Base-by-base conservation (phyloP, 2,888 invertebrate species). In the Oligia latruncula region DNA sequence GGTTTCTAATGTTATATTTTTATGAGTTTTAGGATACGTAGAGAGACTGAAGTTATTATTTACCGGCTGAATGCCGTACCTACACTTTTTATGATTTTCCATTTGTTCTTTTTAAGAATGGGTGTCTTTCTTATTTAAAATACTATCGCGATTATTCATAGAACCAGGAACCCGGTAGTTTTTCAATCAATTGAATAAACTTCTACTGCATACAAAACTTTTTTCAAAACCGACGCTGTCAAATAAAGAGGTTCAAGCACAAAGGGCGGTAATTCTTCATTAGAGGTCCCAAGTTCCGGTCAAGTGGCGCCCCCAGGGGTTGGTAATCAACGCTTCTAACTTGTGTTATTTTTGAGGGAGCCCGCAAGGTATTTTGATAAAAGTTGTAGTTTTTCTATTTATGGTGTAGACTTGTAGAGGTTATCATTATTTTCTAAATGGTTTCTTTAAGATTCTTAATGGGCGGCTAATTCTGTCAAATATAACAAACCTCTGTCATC, bases 181-280 rank as follows among this genome's bases (percentile, higher is more conserved):
- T 23, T 11, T 29, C 35, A 43, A 52, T 4, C 15, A 72, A 78
- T 68, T 83, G 11, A 60, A 83, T 65, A 66, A 65, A 71, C 43
- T 35, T 60, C 17, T 3, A 40, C 4, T 2, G 40, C 43, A 65
- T 64, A 60, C 52, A 13, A 72, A 75, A 77, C 55, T 77, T 70
- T 52, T 71, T 65, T 71, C 81, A 75, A 78, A 84, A 84, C 82
- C 80, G 80, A 83, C 74, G 78, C 83, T 85, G 81, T 89, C 82
- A 87, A 90, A 89, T 88, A 87, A 89, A 90, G 90, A 91, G 82
- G 87, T 87, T 86, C 86, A 81, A 85, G 89, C 90, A 92, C 93
- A 94, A 93, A 93, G 94, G 95, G 94, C 92, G 92, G 95, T 95
- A 94, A 95, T 95, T 96, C 96, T 96, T 96, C 96, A 96, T 96